Base-by-base conservation (phyloP, 2,888 invertebrate genomes). In the Catocala fraxini region DNA sequence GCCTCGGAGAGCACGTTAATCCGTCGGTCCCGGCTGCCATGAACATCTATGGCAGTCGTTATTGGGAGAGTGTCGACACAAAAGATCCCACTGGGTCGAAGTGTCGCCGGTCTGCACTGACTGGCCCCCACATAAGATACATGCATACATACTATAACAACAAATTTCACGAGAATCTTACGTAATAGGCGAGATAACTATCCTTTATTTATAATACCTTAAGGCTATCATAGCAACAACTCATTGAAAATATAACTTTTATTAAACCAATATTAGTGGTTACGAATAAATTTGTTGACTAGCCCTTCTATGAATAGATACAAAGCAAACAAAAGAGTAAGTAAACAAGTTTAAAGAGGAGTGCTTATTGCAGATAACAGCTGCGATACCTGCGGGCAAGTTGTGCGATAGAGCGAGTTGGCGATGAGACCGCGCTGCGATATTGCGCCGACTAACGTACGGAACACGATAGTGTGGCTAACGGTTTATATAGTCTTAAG, bases 241-340 rank as follows among this genome's bases (percentile, higher is more conserved):
- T 10, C 46, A 46, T 9, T 25, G 34, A n/a, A 39, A 9, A 12
- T 39, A 51, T 13, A 52, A n/a, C 13, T 10, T 52, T 25, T 52
- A 15, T 70, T 61, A 70, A 71, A 70, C 63, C 53, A 71, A 70
- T 65, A 71, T 65, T 71, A 70, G 65, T 73, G 54, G 54, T 60
- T 60, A 59, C 59, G 11, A 25, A 15, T 42, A 56, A 12, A 68
- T 59, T 65, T 39, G 52, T 42, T 54, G 63, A 75, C 69, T 65
- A 63, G 54, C 70, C 65, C 51, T 65, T 67, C 61, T 10, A 65
- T 59, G 51, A 65, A 71, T 65, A 76, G 65, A 63, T 66, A 75
- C 63, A 47, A 48, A 39, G 57, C 52, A 66, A 73, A 77, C 66
- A 52, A 68, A 73, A 73, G 59, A 66, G 46, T 62, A 66, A 71